Base-by-base conservation (phyloP, 2,113 vertebrate genomes). In the Nibea albiflora region DNA sequence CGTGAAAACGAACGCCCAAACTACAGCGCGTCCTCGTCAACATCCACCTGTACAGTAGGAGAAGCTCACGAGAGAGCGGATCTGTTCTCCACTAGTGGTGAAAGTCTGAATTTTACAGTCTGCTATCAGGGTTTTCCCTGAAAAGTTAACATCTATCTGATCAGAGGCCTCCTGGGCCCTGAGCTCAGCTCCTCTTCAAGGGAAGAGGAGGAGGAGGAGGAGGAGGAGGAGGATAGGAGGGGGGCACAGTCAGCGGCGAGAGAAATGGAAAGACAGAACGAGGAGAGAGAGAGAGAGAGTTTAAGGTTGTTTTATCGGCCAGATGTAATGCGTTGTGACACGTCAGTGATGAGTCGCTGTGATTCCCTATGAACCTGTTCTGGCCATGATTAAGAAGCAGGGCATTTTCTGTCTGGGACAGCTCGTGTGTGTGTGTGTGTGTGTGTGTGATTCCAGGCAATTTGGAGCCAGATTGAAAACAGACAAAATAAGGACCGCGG, bases 321-420 rank as follows among this genome's bases (percentile, higher is more conserved):
- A 83, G 80, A 91, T 90, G 90, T 93, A 93, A 93, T 87, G 84
- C 31, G 70, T 75, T 85, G 86, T 76, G 88, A 94, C 91, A 95
- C 80, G 63, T 83, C 88, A 88, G 87, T 60, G 80, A 89, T 89
- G 90, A 90, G 73, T 62, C 78, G 53, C 87, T 80, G 89, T 86
- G 85, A 91, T 87, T 92, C 85, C 73, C 66, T 85, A 80, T 76
- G 78, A 91, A 90, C 83, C 78, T 84, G 70, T 20, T 57, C 77
- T 24, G 84, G 61, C 66, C 63, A 80, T 63, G 73, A 88, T 90
- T 78, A 86, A 22, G 81, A 86, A 26, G 53, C 50, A 20, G 69
- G 78, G 79, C 79, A 74, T 53, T 73, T 50, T 67, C 69, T 47
- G 15, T 46, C 52, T 50, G 50, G 26, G 54, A 39, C 46, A 50